These are phyloP conservation scores for Eupithecia abbreviata DNA, from an alignment of 2,888 invertebrate species.

Conservation along the genomic window DNA sequence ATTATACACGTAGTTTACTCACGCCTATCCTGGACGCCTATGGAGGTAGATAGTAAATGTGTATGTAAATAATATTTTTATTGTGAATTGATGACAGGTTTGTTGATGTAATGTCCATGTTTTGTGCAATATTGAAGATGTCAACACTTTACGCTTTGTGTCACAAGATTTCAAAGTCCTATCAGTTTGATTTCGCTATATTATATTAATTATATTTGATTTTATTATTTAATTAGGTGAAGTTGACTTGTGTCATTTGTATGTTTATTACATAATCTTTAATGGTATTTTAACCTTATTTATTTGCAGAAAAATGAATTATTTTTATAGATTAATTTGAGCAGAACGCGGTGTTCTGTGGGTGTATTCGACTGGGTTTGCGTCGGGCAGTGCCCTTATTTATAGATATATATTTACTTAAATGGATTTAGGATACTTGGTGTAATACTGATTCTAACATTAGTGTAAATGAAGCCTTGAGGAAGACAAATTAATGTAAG, in stretches of 20 bases:
- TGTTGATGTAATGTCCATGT: slow-evolving; percentile 27
- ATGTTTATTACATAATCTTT: slow-evolving; percentile 26
- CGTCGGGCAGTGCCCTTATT: slow-evolving; percentile 52
- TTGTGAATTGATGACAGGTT: slow-evolving; percentile 20
- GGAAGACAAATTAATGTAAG: slow-evolving; percentile 38
- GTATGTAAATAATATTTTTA: slow-evolving; percentile 27
- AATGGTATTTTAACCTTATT: slow-evolving; percentile 38
- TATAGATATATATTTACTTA: slow-evolving; percentile 47
- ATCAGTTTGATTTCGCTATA: slow-evolving; percentile 14
- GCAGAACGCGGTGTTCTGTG: slow-evolving; percentile 35
- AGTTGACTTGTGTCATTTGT: slow-evolving; percentile 22
- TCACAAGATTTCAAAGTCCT: slow-evolving; percentile 18
- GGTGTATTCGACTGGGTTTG: slow-evolving; percentile 49
- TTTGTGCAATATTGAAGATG: slow-evolving; percentile 33
- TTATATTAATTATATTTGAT: slow-evolving; percentile 18
- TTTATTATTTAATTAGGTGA: slow-evolving; percentile 14
- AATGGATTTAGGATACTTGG: slow-evolving; percentile 22
- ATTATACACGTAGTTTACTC: neutral
- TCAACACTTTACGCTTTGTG: slow-evolving; percentile 16
- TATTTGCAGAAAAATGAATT: slow-evolving; percentile 37
- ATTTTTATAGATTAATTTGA: slow-evolving; percentile 34
- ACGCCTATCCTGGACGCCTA: slow-evolving; percentile 8
- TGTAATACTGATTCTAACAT: slow-evolving; percentile 28
- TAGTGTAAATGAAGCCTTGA: slow-evolving; percentile 30
- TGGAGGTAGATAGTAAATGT: slow-evolving; percentile 21